Evolutionary conservation across 2,888 invertebrate species (phyloP), one percentile per base, ranked within the genome.

Genomic region (Fragum whitleyi): DNA sequence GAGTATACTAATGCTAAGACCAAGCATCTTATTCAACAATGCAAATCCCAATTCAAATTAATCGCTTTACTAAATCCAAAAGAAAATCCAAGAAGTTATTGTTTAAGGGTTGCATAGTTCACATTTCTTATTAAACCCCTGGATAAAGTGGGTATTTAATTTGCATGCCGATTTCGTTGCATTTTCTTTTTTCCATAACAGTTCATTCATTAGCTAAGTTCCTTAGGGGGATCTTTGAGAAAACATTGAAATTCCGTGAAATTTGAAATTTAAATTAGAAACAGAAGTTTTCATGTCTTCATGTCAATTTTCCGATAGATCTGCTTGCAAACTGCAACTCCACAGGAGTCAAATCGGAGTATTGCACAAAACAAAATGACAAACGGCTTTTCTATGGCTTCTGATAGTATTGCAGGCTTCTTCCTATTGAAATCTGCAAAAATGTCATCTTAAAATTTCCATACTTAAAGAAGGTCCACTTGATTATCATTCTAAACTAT

Each of bases 211-310:
- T 65, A 65, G 65, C 65, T n/a, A 23, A 47, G 42, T 65, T 70
- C 70, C 70, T 70, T 16, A 16, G 70, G 70, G 73, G 61, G 23
- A n/a, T 14, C 61, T 51, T 42, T 61, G 61, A 73, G 65, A 23
- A 53, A 55, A 65, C 51, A 65, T 55, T 65, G 53, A 74, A 53
- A 36, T 62, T 74, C 53, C 51, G 42, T 23, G 36, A 32, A 47
- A 67, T 74, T 74, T 67, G 74, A 55, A 74, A 74, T 74, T 53
- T 74, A 67, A 74, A 74, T 67, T 74, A 74, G 67, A 67, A 72
- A 55, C 70, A 36, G 36, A 21, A 55, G 70, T 53, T 70, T 53
- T 39, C 70, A 55, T 55, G 55, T 70, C 36, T 55, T 32, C 11
- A n/a, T 55, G 53, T 55, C 57, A 70, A 53, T 23, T 61, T 26